phyloP scores from a whole-genome alignment of 2,888 invertebrate genomes.

The Falcaria lacertinaria region DNA sequence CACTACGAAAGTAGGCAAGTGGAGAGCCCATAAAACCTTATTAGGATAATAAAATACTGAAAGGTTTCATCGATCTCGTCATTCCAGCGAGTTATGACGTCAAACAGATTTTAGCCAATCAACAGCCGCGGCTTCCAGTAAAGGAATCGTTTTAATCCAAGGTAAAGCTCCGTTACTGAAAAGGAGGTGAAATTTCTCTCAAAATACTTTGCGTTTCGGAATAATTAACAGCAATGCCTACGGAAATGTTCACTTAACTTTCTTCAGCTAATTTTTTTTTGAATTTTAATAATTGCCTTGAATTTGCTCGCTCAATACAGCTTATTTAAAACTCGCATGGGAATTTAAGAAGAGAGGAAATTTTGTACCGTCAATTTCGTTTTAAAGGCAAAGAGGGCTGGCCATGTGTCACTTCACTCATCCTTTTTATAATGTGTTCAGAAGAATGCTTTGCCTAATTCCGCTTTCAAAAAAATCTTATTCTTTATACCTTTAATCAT shows the following conservation, averaged over 20 bases:
- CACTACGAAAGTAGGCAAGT: background rate
- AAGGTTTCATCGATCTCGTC: constrained; percentile 16
- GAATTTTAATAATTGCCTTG: constrained; percentile 21
- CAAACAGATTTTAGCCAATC: constrained; percentile 10
- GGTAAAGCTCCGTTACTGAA: constrained; percentile 4
- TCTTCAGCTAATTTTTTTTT: constrained; percentile 26
- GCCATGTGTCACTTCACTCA: too few relatives aligned
- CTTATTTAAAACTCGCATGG: constrained; percentile 4
- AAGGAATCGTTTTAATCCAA: constrained; percentile 16
- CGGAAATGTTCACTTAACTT: constrained; percentile 21
- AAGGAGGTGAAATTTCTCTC: constrained; percentile 9
- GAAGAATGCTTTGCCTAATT: too few relatives aligned
- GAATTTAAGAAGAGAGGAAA: background rate
- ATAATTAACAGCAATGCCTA: constrained; percentile 20
- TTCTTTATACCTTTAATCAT: too few relatives aligned
- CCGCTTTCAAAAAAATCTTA: too few relatives aligned
- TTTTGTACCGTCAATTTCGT: background rate
- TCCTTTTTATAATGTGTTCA: too few relatives aligned
- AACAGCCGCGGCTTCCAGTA: constrained; percentile 17
- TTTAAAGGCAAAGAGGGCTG: background rate
- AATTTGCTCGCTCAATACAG: constrained; percentile 8
- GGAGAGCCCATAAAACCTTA: constrained; percentile 12
- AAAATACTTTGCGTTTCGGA: constrained; percentile 19
- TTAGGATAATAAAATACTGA: constrained; percentile 15
- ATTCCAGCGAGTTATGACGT: constrained; percentile 1